Evolutionary conservation across 2,888 invertebrate genomes (phyloP), one percentile per base, ranked within the genome.

Genomic region (Ichneumoninae sp.): DNA sequence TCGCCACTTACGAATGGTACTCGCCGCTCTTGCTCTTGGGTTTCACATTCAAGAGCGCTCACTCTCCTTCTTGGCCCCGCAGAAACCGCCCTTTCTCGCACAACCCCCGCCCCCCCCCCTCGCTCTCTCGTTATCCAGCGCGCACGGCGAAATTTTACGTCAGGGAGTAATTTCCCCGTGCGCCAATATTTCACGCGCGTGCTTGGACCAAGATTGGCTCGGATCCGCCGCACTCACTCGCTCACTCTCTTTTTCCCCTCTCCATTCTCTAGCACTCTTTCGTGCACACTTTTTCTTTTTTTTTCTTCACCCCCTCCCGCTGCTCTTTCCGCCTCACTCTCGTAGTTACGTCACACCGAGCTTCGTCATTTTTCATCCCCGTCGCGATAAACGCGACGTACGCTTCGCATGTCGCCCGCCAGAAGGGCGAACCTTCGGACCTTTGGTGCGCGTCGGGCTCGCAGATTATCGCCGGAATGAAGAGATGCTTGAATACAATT

Each of bases 141-240:
- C 68, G 79, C 81, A 82, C 72, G 89, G 87, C 86, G 87, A 90
- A 91, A 92, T 92, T 91, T 91, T 90, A 90, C 91, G 90, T 90
- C 89, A 87, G 91, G 91, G 91, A 91, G 91, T 91, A 92, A 92
- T 92, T 91, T 91, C 91, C 91, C 91, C 90, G 89, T 90, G 86
- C 91, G 89, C 90, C 90, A 89, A 91, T 92, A 92, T 92, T 92
- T 92, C 91, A 92, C 90, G 91, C 91, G 90, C 91, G 91, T 91
- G 92, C 90, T 90, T 87, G 87, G 87, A 79, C 89, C 87, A 90
- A 91, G 91, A 92, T 92, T 92, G 91, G 89, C 90, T 89, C 84
- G 87, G 89, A 86, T 86, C 86, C 84, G 75, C 71, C 70, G 52
- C 68, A 44, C 74, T 71, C 80, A 8, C 74, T 78, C 78, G 66